Base-by-base conservation (phyloP, 2,113 vertebrate genomes). In the Catharus minimus region DNA sequence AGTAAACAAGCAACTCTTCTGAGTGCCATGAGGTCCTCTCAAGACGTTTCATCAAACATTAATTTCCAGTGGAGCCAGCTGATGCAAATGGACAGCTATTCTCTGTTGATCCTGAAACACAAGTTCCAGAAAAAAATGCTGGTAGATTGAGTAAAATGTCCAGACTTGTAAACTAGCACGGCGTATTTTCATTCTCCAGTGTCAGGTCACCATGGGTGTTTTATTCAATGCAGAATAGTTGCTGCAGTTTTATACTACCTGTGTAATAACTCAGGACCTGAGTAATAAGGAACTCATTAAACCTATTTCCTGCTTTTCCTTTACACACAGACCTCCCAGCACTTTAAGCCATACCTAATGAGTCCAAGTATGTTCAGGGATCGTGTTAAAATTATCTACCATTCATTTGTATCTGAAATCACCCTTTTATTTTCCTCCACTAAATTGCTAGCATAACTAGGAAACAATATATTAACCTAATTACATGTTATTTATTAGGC, bases 401-500 rank as follows among this genome's bases (percentile, higher is more conserved):
- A 91, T 96, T 97, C 92, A 96, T 97, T 96, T 96, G 92, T 95
- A 94, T 91, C 61, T 91, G 91, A 97, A 97, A 96, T 96, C 21
- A 89, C 92, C 86, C 91, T 95, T 97, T 97, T 97, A 95, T 96
- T 97, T 97, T 73, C 60, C 73, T 92, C 92, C 47, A 73, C 79
- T 96, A 93, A 91, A 87, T 91, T 95, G 88, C 80, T 93, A 97
- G 67, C 86, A 92, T 96, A 96, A 97, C 89, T 88, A 95, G 92
- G 95, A 97, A 97, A 97, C 96, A 96, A 97, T 97, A 97, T 96
- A 97, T 98, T 98, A 96, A 93, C 91, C 95, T 97, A 98, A 98
- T 98, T 98, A 96, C 94, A 92, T 90, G 91, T 97, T 97, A 97
- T 97, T 98, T 98, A 98, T 98, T 98, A 96, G 93, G 93, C 94